These are phyloP conservation scores for Poeciliopsis turneri DNA, from an alignment of 2,797 vertebrate species.

Conservation along the genomic window DNA sequence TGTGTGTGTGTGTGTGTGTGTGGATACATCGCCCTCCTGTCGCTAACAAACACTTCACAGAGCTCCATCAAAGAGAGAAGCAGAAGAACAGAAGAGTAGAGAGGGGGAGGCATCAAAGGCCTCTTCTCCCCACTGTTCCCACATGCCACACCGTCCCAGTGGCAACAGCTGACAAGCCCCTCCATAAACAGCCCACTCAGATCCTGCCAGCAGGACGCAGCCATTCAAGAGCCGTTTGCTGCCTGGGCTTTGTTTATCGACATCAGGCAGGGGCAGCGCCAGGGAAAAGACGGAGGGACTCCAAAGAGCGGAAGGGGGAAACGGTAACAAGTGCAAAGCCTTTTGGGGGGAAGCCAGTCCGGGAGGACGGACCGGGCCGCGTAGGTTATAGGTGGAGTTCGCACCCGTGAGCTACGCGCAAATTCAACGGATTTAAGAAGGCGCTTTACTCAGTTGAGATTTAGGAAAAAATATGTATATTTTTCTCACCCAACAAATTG, in stretches of 20 bases:
- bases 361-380: not conserved
- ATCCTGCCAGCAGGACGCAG: slow-evolving; percentile 77
- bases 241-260: slow-evolving; percentile 74
- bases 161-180: slow-evolving; percentile 75
- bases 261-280: slow-evolving; percentile 54
- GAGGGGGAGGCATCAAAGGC: slow-evolving; percentile 74
- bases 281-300: slow-evolving; percentile 23
- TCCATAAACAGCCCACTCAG: slow-evolving; percentile 79
- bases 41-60: slow-evolving; percentile 75
- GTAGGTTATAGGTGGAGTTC: not conserved
- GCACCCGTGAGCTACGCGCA: not conserved
- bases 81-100: slow-evolving; percentile 47
- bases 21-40: slow-evolving; percentile 67
- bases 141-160: slow-evolving; percentile 67
- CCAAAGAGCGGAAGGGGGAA: slow-evolving; percentile 21
- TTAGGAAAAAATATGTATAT: not conserved
- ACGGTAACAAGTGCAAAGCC: slow-evolving; percentile 1
- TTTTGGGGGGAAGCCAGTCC: not conserved
- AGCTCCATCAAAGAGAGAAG: slow-evolving; percentile 73
- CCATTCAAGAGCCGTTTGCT: slow-evolving; percentile 71
- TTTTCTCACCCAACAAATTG: not conserved
- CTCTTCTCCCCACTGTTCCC: slow-evolving; percentile 73
- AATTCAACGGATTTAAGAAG: not conserved
- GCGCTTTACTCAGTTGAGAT: not conserved
- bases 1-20: not conserved